Evolutionary conservation across 2,113 vertebrate genomes (phyloP).

Genomic region (Nyctereutes procyonoides): DNA sequence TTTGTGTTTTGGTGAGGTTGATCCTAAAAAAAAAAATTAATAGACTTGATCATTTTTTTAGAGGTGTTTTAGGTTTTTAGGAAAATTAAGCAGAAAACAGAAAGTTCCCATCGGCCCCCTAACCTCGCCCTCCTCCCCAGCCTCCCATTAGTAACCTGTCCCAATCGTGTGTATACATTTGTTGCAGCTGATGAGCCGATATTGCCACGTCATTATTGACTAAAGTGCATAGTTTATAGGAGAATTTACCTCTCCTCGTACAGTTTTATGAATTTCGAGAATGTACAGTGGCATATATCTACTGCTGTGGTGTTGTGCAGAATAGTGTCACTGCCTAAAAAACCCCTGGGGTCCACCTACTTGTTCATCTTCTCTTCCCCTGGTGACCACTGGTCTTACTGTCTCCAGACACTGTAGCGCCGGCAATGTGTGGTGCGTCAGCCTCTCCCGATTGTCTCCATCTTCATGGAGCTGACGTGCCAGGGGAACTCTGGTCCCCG

Average conservation of each 20-base stretch:
- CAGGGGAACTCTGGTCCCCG: neutral
- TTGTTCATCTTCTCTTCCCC: neutral
- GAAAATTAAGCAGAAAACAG: neutral
- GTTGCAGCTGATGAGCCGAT: neutral
- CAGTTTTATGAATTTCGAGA: neutral
- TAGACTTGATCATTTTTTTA: neutral
- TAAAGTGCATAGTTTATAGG: neutral
- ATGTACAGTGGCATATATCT: neutral
- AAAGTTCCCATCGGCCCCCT: neutral
- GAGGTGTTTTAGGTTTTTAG: neutral
- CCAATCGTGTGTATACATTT: neutral
- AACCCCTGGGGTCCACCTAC: neutral
- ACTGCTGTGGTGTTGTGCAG: neutral
- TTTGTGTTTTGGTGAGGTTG: neutral
- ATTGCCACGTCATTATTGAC: neutral
- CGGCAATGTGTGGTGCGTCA: neutral
- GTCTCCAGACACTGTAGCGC: neutral
- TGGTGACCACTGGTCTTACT: neutral
- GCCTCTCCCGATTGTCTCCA: neutral
- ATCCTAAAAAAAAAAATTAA: neutral
- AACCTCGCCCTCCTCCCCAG: no score
- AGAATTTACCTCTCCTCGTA: neutral
- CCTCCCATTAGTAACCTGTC: neutral
- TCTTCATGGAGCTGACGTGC: neutral
- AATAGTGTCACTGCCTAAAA: neutral